Percentiles rank a stretch among this genome's conserved stretches.
Conservation (phyloP, 1,140 invertebrate species). For the Drosophila melanogaster region Release_6_plus_ISO1_MT NT_033779.5:1641001-1641500, state of each 20-base stretch:
- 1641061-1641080: constrained; percentile 74
- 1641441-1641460: constrained; percentile 47
- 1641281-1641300: constrained; percentile 43
- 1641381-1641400: constrained; percentile 71
- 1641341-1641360: constrained; percentile 35
- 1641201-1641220: constrained; percentile 77
- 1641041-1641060: constrained; percentile 63
- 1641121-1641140: constrained; percentile 42
- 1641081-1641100: constrained; percentile 79
- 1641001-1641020: constrained; percentile 21
- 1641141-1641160: constrained; percentile 9
- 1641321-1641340: constrained; percentile 73
- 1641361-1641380: constrained; percentile 45
- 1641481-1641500: constrained; percentile 9
- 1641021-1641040: constrained; percentile 21
- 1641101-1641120: constrained; percentile 13
- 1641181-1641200: constrained; percentile 64
- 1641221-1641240: constrained; percentile 67
- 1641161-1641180: constrained; percentile 1
- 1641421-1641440: constrained; percentile 26
- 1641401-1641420: constrained; percentile 40
- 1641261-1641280: constrained; percentile 41
- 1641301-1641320: constrained; percentile 38
- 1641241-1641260: constrained; percentile 7
- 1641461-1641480: constrained; percentile 17